Evolutionary conservation across 2,888 invertebrate species (phyloP), one percentile per base, ranked within the genome.

Genomic region (Lepetodrilus schrolli): DNA sequence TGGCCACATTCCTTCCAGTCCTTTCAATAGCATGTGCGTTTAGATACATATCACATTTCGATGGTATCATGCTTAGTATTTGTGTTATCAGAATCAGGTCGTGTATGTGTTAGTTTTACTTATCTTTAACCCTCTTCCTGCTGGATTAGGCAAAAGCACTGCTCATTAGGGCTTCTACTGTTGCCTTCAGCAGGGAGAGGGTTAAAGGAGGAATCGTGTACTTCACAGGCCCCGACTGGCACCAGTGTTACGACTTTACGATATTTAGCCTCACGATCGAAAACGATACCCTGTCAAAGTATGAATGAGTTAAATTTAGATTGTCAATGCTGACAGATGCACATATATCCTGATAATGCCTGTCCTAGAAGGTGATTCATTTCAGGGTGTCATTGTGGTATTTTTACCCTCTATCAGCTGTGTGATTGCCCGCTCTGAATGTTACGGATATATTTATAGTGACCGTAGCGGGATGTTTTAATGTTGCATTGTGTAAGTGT

Each of bases 261-360:
- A 58, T 17, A n/a, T 30, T 23, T 30, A n/a, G 58, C 30, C 58
- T 34, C 58, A 58, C 26, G 58, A 34, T 58, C 58, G 34, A 58
- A 58, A 58, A 58, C 30, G 10, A 23, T 58, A 23, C 10, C 30
- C 21, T 58, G 26, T 58, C 34, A 58, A 10, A 30, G 13, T 30
- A 30, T 30, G 58, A 30, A 58, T 58, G 58, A 58, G 58, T 30
- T 58, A 58, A 34, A 58, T 58, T 58, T 58, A 58, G 58, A 26
- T 58, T 17, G n/a, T 17, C 58, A 58, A 17, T n/a, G 7, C 10
- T 30, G 58, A 58, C 58, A 58, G 58, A 30, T 58, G 17, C n/a
- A n/a, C n/a, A n/a, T n/a, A n/a, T n/a, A n/a, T n/a, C n/a, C n/a
- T n/a, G n/a, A n/a, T n/a, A n/a, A n/a, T n/a, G n/a, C n/a, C n/a